These are phyloP conservation scores for Chloropsis cyanopogon DNA, from an alignment of 2,113 vertebrate species.

Conservation along the genomic window DNA sequence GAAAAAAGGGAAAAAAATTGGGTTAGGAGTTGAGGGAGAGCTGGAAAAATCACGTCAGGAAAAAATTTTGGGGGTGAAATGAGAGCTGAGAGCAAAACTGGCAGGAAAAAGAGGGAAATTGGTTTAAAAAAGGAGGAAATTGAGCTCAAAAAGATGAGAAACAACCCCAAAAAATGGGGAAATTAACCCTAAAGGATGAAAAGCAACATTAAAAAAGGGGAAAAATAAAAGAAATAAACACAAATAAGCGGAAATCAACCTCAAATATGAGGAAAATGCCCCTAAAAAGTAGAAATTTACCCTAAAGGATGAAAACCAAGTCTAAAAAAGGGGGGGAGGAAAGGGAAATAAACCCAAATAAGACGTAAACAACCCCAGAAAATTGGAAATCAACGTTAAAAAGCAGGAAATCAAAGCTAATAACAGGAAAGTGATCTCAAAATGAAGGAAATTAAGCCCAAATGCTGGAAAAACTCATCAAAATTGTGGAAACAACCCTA, in stretches of 20 bases:
- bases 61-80: accelerated
- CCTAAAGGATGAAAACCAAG: no score
- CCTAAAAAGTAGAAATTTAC: accelerated
- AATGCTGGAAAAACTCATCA: neutral
- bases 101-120: accelerated
- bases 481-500: accelerated
- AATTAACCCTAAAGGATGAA: no score
- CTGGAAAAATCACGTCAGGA: accelerated
- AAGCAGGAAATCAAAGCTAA: no score
- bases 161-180: accelerated
- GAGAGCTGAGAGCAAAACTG: accelerated
- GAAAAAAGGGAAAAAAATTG: no score
- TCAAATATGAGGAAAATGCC: accelerated
- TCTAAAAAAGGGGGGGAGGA: accelerated
- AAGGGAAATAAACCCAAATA: no score
- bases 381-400: accelerated
- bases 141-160: neutral
- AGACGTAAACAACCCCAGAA: accelerated
- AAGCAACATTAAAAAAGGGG: no score
- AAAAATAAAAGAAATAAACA: no score
- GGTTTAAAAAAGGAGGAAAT: accelerated
- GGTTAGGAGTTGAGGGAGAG: accelerated
- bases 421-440: accelerated
- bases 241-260: no score
- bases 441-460: neutral